A percentile compares a stretch with the other conserved stretches of the same genome.
These are phyloP conservation scores for Micronisus gabar DNA, from an alignment of 2,113 vertebrate genomes.

Conservation along the genomic window DNA sequence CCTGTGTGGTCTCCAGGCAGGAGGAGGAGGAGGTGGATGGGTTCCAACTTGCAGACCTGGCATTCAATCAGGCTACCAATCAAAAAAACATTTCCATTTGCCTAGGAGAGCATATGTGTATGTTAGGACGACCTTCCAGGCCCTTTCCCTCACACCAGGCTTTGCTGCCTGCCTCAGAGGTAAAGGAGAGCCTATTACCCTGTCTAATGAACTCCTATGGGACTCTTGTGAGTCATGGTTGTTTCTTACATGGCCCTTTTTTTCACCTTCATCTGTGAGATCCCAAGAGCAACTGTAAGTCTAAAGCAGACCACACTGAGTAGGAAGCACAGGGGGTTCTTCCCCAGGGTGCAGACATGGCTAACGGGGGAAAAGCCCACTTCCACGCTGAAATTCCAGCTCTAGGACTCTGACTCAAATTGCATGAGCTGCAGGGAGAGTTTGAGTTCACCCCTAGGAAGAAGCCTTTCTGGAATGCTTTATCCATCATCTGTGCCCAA, in stretches of 20 bases:
- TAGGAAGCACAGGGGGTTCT: not conserved
- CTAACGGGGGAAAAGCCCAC: not conserved
- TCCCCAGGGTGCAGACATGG: not conserved
- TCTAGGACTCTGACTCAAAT: not conserved
- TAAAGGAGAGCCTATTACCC: not conserved
- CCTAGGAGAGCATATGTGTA: not conserved
- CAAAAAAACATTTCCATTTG: not conserved
- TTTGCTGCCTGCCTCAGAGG: not conserved
- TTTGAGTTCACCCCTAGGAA: not conserved
- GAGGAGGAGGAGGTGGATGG: not conserved
- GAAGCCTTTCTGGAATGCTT: not conserved
- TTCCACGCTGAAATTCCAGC: not conserved
- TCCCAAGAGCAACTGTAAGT: not conserved
- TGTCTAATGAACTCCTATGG: not conserved
- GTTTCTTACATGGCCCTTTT: not conserved
- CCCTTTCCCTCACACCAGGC: not conserved
- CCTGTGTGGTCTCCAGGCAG: not conserved
- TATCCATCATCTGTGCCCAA: not conserved
- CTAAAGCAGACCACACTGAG: not conserved
- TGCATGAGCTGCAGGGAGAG: not conserved
- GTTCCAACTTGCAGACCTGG: not conserved
- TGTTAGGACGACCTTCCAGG: not conserved
- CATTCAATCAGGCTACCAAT: not conserved
- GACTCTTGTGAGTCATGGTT: not conserved
- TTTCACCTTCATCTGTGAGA: not conserved